phyloP scores from a whole-genome alignment of 2,888 invertebrate genomes.

The Carabus problematicus region DNA sequence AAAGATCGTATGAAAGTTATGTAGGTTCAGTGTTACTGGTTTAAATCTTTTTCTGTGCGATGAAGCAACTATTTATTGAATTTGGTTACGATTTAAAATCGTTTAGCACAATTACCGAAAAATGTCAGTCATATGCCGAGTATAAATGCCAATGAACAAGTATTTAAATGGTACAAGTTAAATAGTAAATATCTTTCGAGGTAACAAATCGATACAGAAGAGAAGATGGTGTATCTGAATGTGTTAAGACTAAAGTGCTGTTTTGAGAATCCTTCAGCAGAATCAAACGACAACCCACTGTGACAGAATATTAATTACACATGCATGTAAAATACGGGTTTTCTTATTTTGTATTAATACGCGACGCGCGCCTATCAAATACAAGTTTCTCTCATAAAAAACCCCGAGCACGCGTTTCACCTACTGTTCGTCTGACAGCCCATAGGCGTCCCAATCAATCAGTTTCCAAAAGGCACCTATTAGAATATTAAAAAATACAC shows the following conservation, averaged over 20 bases:
- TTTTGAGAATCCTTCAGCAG: slow-evolving; percentile 20
- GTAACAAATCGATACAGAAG: slow-evolving; percentile 10
- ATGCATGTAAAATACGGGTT: slow-evolving; percentile 35
- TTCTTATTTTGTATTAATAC: slow-evolving; percentile 32
- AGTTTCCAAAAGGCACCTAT: neutral
- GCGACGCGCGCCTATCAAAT: slow-evolving; percentile 16
- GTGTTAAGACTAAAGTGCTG: slow-evolving; percentile 32
- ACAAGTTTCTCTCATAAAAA: slow-evolving; percentile 34
- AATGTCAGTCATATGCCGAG: slow-evolving; percentile 22
- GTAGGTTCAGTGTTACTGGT: no score
- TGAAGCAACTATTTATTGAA: no score
- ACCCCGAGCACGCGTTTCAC: slow-evolving; percentile 33
- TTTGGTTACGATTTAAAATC: no score
- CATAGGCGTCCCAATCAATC: slow-evolving; percentile 25
- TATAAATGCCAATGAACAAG: neutral
- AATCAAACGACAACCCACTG: slow-evolving; percentile 13
- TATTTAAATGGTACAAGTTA: neutral
- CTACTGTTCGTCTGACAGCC: slow-evolving; percentile 21
- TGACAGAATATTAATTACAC: slow-evolving; percentile 33
- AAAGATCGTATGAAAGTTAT: no score
- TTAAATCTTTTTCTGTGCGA: no score
- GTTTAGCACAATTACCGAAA: slow-evolving; percentile 28
- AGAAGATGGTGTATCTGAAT: slow-evolving; percentile 18
- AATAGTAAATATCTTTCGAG: neutral
- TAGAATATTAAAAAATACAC: no score